Conservation (phyloP, 1,140 invertebrate species). For the Drosophila funebris region DNA sequence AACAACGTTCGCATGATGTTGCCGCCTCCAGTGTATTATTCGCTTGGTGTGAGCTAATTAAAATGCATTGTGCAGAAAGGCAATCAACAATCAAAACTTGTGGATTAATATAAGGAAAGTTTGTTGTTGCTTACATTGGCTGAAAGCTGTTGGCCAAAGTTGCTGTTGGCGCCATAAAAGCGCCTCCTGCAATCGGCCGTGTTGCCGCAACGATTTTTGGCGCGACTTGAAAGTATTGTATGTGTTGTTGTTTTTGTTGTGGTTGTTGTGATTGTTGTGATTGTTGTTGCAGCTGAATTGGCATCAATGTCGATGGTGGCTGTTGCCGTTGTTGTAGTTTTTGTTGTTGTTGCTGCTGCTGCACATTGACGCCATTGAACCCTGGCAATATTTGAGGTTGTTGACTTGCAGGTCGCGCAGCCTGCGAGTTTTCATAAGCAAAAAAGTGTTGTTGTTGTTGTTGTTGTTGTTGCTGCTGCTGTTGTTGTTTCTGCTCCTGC, state of each 20-base stretch:
- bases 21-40: slow-evolving; percentile 29
- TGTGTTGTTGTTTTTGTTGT: slow-evolving; percentile 36
- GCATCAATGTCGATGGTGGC: slow-evolving; percentile 23
- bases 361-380: slow-evolving; percentile 72
- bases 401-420: slow-evolving; percentile 54
- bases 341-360: slow-evolving; percentile 18
- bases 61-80: slow-evolving; percentile 67
- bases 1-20: slow-evolving; percentile 45
- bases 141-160: slow-evolving; percentile 20
- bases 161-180: slow-evolving; percentile 17
- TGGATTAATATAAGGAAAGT: slow-evolving; percentile 7
- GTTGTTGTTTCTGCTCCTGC: slow-evolving; percentile 29
- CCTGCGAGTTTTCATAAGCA: slow-evolving; percentile 57
- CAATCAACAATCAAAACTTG: slow-evolving; percentile 6
- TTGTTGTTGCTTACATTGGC: slow-evolving; percentile 55
- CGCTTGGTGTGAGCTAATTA: slow-evolving; percentile 67
- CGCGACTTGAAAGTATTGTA: slow-evolving; percentile 47
- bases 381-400: slow-evolving; percentile 71
- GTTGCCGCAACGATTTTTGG: slow-evolving; percentile 64
- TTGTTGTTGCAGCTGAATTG: slow-evolving; percentile 35
- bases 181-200: slow-evolving; percentile 1
- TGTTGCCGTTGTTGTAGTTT: slow-evolving; percentile 5
- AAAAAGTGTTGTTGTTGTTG: slow-evolving; percentile 59
- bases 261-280: slow-evolving; percentile 38
- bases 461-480: slow-evolving; percentile 13